Base-by-base conservation (phyloP, 2,888 invertebrate species). In the Apomyelois bistriatella region DNA sequence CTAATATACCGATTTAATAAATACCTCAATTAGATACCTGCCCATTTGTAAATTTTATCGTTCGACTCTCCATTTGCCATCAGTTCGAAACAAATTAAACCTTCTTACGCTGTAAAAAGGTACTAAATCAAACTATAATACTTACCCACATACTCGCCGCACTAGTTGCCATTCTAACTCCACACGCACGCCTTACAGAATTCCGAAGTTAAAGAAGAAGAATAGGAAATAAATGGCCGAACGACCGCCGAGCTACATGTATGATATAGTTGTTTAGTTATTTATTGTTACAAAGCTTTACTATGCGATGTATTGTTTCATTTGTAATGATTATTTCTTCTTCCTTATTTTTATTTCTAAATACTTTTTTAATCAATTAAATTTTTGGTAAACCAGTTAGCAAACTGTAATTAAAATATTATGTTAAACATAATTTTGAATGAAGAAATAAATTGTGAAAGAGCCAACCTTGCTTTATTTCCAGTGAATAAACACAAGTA, bases 161-260 rank as follows among this genome's bases (percentile, higher is more conserved):
- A 50, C 49, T 50, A 50, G 30, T 32, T 15, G 49, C 49, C 40
- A 40, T 17, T 52, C 74, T 84, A 87, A 87, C 82, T 59, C 41
- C 83, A 84, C 86, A 57, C 68, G 85, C 89, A 86, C 81, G 72
- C 79, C 74, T 88, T 87, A 58, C 90, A 90, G 90, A 78, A 90
- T 90, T 71, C 90, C 90, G 79, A 90, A 89, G 79, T 76, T 87
- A 70, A 90, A 87, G 79, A 71, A 80, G 84, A 89, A 85, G 82
- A 71, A 80, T 83, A 89, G 84, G 82, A 86, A 84, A 76, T 80
- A 78, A 77, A 55, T 58, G 63, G 59, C 70, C 82, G 81, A 81
- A 76, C 85, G 82, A 83, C 73, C 76, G 68, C 70, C 76, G 73
- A 76, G 69, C 74, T 72, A 81, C 82, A 84, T 82, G 87, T 88